Conservation (phyloP, 2,797 vertebrate species). For the Petrocephalus sullivani region DNA sequence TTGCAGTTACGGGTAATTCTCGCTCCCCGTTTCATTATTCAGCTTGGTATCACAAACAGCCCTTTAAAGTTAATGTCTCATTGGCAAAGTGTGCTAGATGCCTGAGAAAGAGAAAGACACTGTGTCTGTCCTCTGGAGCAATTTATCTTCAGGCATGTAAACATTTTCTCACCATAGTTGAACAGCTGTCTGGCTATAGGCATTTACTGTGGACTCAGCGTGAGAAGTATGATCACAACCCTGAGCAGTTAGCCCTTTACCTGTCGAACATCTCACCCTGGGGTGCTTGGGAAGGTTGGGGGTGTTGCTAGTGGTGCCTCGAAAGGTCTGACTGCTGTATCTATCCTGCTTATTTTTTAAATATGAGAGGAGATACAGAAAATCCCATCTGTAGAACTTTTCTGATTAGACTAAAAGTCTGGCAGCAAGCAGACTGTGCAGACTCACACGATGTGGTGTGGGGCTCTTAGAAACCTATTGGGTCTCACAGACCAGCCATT, state of each 20-base stretch:
- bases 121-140: background rate
- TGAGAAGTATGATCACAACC: background rate
- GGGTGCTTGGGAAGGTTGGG: background rate
- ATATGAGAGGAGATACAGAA: background rate
- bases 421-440: background rate
- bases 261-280: background rate
- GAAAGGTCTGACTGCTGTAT: background rate
- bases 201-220: background rate
- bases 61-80: background rate
- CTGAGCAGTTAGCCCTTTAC: background rate
- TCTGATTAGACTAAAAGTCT: background rate
- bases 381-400: background rate
- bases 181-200: background rate
- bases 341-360: background rate
- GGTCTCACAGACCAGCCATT: background rate
- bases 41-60: background rate
- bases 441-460: background rate
- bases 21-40: background rate
- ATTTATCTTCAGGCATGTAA: background rate
- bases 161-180: background rate
- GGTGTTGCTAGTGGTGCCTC: background rate
- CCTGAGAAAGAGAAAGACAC: background rate
- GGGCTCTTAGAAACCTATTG: background rate
- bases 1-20: constrained; percentile 10
- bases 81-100: background rate